A percentile compares a stretch with the other conserved stretches of the same genome.
Conservation (phyloP, 2,888 invertebrate species). For the Prosopocoilus inquinatus region DNA sequence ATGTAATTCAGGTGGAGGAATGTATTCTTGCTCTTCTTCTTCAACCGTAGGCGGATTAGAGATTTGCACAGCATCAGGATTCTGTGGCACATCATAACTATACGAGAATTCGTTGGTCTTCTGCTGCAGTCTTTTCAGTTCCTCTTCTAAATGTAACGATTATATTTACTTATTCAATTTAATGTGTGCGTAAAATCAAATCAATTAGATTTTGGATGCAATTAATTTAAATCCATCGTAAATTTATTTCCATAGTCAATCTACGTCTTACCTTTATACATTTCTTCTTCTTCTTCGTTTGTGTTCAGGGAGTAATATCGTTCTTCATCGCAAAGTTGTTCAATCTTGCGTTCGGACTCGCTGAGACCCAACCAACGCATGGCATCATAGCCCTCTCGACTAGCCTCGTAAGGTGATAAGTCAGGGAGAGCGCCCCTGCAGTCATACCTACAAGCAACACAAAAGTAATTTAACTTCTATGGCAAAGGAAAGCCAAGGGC, state of each 20-base stretch:
- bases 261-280: constrained; percentile 76
- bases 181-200: too few species aligned
- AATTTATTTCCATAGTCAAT: neutral
- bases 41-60: constrained; percentile 51
- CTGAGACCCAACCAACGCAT: constrained; percentile 51
- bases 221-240: neutral
- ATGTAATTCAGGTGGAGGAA: constrained; percentile 69
- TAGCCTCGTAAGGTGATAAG: constrained; percentile 75
- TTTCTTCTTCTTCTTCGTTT: constrained; percentile 83
- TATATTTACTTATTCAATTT: neutral
- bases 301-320: constrained; percentile 85
- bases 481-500: neutral
- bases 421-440: constrained; percentile 90
- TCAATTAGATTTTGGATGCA: neutral
- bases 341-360: constrained; percentile 57
- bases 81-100: constrained; percentile 64
- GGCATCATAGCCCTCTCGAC: constrained; percentile 67
- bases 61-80: constrained; percentile 47
- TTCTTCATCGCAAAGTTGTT: constrained; percentile 93
- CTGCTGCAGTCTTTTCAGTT: constrained; percentile 81
- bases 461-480: neutral
- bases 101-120: constrained; percentile 73
- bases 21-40: constrained; percentile 71
- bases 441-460: constrained; percentile 72
- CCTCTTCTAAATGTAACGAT: constrained; percentile 72